Evolutionary conservation across 2,888 invertebrate species (phyloP), one percentile per base, ranked within the genome.

Genomic region (Nesidiocoris tenuis): DNA sequence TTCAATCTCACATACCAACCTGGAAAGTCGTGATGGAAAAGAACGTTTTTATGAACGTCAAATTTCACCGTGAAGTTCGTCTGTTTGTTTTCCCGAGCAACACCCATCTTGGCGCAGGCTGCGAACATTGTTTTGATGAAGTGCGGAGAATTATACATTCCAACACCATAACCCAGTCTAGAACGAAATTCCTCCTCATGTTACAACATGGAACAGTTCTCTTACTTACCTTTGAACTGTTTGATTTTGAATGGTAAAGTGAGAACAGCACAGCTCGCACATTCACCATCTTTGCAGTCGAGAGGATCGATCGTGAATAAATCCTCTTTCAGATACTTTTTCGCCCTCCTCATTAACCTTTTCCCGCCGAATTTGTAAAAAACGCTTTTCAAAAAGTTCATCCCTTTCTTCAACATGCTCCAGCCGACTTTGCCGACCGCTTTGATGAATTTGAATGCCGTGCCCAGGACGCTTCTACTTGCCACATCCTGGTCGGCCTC

Each of bases 331-430:
- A 68, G 23, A 57, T 68, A 68, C 1, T 68, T 22, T 23, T 68
- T 68, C 7, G 68, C 68, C 24, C 57, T 19, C 17, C 22, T 56
- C 22, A 68, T 7, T 1, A 68, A 17, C 22, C 68, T 9, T 57
- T 68, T 68, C 5, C 68, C 68, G 19, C 68, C 68, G 17, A 57
- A 68, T 57, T 68, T 68, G 68, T 57, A 68, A 23, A 57, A 68
- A 2, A 39, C 17, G 59, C 23, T 22, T 57, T 68, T 68, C 17
- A 68, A 18, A 23, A 68, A 68, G 21, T 57, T 21, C 21, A 68
- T n/a, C 0, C 68, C 68, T 17, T 18, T 68, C 24, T 68, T 68
- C 22, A 68, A 24, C 57, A 68, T 25, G 68, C 24, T 68, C 56
- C 55, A 56, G 9, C 68, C 68, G 17, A 68, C n/a, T 57, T 68